Evolutionary conservation across 2,888 invertebrate genomes (phyloP).

Genomic region (Incurvaria masculella): DNA sequence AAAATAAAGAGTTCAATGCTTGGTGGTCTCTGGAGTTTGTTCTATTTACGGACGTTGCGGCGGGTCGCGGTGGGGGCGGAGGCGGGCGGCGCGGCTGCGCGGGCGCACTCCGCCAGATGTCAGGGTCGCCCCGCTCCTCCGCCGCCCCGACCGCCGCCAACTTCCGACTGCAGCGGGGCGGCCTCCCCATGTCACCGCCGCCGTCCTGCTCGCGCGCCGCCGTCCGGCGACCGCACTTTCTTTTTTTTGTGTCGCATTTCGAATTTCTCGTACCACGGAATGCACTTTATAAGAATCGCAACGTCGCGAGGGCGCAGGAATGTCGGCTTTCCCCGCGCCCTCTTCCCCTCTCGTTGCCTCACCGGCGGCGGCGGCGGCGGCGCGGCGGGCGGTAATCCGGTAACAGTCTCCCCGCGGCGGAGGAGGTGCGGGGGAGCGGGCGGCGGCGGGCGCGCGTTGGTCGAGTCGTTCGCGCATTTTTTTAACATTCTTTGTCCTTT

Average conservation of each 20-base stretch:
- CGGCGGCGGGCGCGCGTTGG: slow-evolving; percentile 50
- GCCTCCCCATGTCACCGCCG: slow-evolving; percentile 10
- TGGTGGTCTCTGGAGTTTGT: not conserved
- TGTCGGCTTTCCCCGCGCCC: not conserved
- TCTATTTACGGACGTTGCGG: not conserved
- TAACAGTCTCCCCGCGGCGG: too few species aligned
- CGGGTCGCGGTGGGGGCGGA: slow-evolving; percentile 30
- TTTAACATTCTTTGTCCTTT: slow-evolving; percentile 49
- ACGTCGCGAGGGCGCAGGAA: not conserved
- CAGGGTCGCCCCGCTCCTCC: slow-evolving; percentile 25
- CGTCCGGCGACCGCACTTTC: slow-evolving; percentile 24
- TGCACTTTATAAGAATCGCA: not conserved
- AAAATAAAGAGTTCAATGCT: not conserved
- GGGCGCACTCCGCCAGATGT: slow-evolving; percentile 28
- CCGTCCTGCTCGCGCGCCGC: slow-evolving; percentile 14
- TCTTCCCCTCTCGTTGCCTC: not conserved
- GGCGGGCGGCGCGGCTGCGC: slow-evolving; percentile 42
- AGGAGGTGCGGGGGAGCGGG: too few species aligned
- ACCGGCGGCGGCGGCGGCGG: too few species aligned
- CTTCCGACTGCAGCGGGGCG: slow-evolving; percentile 17
- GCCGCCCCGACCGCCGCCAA: slow-evolving; percentile 17
- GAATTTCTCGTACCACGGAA: slow-evolving; percentile 3
- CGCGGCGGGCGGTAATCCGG: not conserved
- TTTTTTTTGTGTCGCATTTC: slow-evolving; percentile 23
- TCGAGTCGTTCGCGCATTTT: slow-evolving; percentile 55